Evolutionary conservation across 2,888 invertebrate genomes (phyloP).

Genomic region (Mystacides longicornis): DNA sequence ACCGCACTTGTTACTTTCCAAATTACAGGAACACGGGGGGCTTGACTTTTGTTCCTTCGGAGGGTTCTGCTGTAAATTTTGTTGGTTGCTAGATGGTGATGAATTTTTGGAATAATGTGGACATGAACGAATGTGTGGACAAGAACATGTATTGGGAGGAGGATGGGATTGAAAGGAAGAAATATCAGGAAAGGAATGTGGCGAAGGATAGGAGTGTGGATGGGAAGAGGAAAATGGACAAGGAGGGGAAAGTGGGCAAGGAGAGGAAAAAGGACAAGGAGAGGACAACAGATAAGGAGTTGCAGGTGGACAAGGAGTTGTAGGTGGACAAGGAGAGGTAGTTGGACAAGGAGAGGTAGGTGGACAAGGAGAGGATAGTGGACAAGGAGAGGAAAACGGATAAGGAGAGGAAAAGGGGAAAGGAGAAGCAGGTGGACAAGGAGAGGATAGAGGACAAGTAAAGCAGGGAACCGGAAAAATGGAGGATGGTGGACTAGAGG

Average conservation of each 20-base stretch:
- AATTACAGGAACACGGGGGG: no score
- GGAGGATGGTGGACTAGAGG: conserved; percentile 45
- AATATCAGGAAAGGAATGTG: neutral
- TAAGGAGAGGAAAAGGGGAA: neutral
- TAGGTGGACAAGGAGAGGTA: neutral
- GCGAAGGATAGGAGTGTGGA: neutral
- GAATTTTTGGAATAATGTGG: no score
- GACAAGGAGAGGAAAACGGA: conserved; percentile 27
- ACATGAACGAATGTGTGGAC: no score
- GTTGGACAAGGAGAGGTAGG: conserved; percentile 3
- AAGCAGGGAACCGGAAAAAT: conserved; percentile 47
- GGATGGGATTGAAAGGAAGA: no score
- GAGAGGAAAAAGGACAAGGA: neutral
- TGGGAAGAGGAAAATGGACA: neutral
- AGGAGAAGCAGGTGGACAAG: neutral
- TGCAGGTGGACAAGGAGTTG: neutral
- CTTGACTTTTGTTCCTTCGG: no score
- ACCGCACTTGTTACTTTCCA: neutral
- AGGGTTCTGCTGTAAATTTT: no score
- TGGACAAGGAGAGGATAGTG: neutral
- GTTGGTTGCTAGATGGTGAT: no score
- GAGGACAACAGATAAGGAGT: neutral
- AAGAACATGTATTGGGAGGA: no score
- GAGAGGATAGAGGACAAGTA: conserved; percentile 42
- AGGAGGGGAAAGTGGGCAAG: neutral